These are phyloP conservation scores for Gallirallus australis DNA, from an alignment of 2,797 vertebrate genomes.

Conservation along the genomic window DNA sequence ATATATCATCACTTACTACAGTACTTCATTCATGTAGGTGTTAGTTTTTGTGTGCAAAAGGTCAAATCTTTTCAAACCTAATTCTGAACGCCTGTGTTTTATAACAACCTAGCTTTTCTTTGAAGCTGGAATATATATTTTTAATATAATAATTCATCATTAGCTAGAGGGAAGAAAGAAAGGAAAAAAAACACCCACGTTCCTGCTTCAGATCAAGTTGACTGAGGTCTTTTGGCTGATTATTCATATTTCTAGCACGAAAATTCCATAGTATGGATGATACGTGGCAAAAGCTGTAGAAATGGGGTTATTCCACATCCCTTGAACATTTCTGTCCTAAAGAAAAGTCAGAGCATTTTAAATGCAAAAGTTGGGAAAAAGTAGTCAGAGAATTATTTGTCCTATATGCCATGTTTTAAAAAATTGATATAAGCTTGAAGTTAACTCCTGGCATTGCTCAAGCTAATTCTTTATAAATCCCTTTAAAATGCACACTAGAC, in stretches of 20 bases:
- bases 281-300: not conserved
- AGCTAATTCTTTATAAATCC: constrained; percentile 40
- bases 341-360: not conserved
- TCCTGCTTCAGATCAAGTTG: constrained; percentile 24
- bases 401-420: constrained; percentile 13
- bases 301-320: not conserved
- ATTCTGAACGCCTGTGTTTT: constrained; percentile 44
- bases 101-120: constrained; percentile 27
- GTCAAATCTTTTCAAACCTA: constrained; percentile 58
- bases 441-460: constrained; percentile 43
- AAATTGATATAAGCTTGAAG: constrained; percentile 5
- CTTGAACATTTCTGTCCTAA: not conserved
- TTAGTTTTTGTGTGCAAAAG: constrained; percentile 64
- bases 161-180: not conserved
- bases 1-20: constrained; percentile 72
- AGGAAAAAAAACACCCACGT: not conserved
- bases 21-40: constrained; percentile 67
- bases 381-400: constrained; percentile 13
- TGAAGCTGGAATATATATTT: constrained; percentile 39
- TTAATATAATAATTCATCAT: constrained; percentile 55
- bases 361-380: not conserved
- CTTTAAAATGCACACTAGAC: constrained; percentile 35
- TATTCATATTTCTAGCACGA: not conserved
- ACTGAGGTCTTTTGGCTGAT: not conserved
- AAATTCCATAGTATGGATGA: not conserved